Base-by-base conservation (phyloP, 2,797 vertebrate species). In the Amazona finschi region DNA sequence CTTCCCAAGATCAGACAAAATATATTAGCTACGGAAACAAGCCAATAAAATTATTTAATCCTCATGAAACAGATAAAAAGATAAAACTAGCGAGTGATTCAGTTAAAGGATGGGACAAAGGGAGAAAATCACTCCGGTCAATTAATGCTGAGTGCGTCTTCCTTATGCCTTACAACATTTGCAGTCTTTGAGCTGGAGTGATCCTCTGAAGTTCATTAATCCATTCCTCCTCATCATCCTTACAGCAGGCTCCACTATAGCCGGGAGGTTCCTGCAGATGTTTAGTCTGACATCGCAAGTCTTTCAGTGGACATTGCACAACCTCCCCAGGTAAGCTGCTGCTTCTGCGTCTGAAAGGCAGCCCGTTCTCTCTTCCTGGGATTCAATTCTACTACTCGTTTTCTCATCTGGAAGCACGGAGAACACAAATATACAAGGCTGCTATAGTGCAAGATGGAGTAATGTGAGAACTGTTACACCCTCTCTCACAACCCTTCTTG, bases 1-100 rank as follows among this genome's bases (percentile, higher is more conserved):
- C 46, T 93, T 95, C 82, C 79, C 52, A 89, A 92, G 92, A 96
- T 92, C 89, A 96, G 91, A 92, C 70, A 90, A 95, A 93, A 85
- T 93, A 66, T 84, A 93, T 95, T 95, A 95, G 82, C 87, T 92
- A 64, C 43, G 92, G 89, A 89, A 67, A 44, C 12, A 61, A 70
- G 89, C 89, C 87, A 92, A 85, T 75, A 70, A 28, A 90, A 70
- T 61, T 85, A 92, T 73, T 91, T 74, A 57, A 94, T 89, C 84
- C 85, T 87, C 74, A 93, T 75, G 50, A 89, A 92, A 86, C 75
- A 91, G 82, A 95, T 91, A 75, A 65, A 85, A 87, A 96, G 87
- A 85, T 90, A 89, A 70, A 94, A 72, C 36, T 41, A 89, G 49
- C 13, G 39, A 92, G 79, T 74, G 39, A 85, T 86, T 93, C 87